Evolutionary conservation across 1,140 invertebrate genomes (phyloP), one percentile per base, ranked within the genome.

Genomic region (Xylocopa sonorina): DNA sequence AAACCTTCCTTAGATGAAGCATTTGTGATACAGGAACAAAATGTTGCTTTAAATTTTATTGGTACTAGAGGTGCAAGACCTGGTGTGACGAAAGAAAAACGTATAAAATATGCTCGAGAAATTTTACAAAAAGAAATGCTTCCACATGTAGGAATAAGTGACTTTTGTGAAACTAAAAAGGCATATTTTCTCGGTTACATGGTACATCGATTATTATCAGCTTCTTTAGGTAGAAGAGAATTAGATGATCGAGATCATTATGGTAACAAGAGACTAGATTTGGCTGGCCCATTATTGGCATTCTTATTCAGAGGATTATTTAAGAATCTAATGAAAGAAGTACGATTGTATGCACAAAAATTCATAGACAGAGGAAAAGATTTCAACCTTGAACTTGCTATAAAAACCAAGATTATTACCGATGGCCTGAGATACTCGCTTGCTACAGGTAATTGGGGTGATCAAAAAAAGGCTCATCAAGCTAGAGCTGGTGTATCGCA

Each of bases 81-180:
- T 38, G 99, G 99, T 93, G 99, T 99, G 0, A 99, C 98, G 0
- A 99, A 98, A 93, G 99, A 99, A 88, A 99, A 99, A 91, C 96
- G 99, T 94, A 98, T 99, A 41, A 99, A 99, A 93, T 99, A 99
- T 93, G 99, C 99, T 0, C 95, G 97, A 90, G 99, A 99, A 96
- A 99, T 99, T 93, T 93, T 99, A 74, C 99, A 99, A 90, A 99
- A 99, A 89, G 99, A 99, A 97, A 99, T 99, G 98, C 95, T 99
- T 84, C 99, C 99, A 16, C 99, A 99, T 93, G 98, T 99, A 78
- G 99, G 99, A 85, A 98, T 99, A 6, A 98, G 98, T 63, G 98
- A 99, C 92, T 99, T 99, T 92, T 99, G 99, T 94, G 99, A 99
- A 94, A 99, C 99, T 0, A 99, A 99, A 92, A 99, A 99, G 91